Evolutionary conservation across 2,888 invertebrate genomes (phyloP).

Genomic region (Agonopterix alstromeriana): DNA sequence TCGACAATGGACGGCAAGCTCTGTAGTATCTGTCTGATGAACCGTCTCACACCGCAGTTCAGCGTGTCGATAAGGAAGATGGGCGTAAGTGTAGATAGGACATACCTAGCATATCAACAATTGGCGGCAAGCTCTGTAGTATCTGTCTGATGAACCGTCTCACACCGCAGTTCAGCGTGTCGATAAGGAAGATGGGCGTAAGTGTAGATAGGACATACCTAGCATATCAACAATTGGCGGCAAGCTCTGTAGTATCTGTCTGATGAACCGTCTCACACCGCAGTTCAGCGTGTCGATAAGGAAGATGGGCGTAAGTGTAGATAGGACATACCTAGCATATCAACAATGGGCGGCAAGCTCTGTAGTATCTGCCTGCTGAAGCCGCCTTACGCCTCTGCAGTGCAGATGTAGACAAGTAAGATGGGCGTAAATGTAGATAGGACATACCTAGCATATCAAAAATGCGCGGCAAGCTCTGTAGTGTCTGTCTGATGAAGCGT

Average conservation of each 20-base stretch:
- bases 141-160: no score
- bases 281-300: conserved; percentile 90
- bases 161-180: no score
- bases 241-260: conserved; percentile 89
- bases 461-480: conserved; percentile 91
- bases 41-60: no score
- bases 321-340: conserved; percentile 82
- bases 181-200: no score
- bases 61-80: no score
- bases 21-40: no score
- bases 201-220: conserved; percentile 45
- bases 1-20: no score
- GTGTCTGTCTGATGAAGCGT: conserved; percentile 85
- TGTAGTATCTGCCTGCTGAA: conserved; percentile 89
- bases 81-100: no score
- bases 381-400: conserved; percentile 85
- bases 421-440: conserved; percentile 72
- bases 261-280: conserved; percentile 84
- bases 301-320: conserved; percentile 80
- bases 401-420: conserved; percentile 90
- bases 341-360: conserved; percentile 90
- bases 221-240: conserved; percentile 94
- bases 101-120: no score
- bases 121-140: no score
- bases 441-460: conserved; percentile 86